Base-by-base conservation (phyloP, 2,797 vertebrate species). In the Danio aesculapii region DNA sequence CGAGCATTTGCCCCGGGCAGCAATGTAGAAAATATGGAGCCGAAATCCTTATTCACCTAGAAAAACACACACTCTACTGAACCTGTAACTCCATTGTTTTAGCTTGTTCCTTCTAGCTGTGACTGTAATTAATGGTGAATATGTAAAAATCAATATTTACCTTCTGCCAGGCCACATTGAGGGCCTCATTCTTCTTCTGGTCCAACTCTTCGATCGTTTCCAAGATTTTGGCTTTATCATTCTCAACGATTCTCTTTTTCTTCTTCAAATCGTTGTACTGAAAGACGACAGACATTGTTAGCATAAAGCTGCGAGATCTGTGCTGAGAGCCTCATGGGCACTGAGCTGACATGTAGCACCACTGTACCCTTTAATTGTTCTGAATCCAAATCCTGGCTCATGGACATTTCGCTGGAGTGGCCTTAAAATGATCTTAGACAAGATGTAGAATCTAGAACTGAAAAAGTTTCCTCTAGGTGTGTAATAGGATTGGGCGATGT, bases 261-360 rank as follows among this genome's bases (percentile, higher is more conserved):
- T 94, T 97, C 93, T 96, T 95, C 88, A 99, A 91, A 82, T 99
- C 98, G 76, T 98, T 96, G 88, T 97, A 99, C 98, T 99, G 87
- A 52, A 79, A 83, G 55, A 49, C 19, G 46, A 3, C 17, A 78
- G 30, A 61, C 11, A 64, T 21, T 53, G n/a, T 64, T 30, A 30
- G 30, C 30, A 30, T 30, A 30, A 30, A 30, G 30, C 30, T 30
- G 30, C 30, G 30, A 30, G 30, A 30, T 30, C 30, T 30, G 30
- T 30, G 30, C 30, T 30, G 30, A 30, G 3, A 30, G 30, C 3
- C 30, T 3, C 3, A 30, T 30, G 30, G 30, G 30, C 30, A 30
- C 30, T 30, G 30, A 30, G 30, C 30, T 30, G 30, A 30, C 30
- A 30, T 30, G 30, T 30, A 30, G 30, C 30, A n/a, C 30, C 30